Evolutionary conservation across 2,888 invertebrate genomes (phyloP), one percentile per base, ranked within the genome.

Genomic region (Leucophora obtusa): DNA sequence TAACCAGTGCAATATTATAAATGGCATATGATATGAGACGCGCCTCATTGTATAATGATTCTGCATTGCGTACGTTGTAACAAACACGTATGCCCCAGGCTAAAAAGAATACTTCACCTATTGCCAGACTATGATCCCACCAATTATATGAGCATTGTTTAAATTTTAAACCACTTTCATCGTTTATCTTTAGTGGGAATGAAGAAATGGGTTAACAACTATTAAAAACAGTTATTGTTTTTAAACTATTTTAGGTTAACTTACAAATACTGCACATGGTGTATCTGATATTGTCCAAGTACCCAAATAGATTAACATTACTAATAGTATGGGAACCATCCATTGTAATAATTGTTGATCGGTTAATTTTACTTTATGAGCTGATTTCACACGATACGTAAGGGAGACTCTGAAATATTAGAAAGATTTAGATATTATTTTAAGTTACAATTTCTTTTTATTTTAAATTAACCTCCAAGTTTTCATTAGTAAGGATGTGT

Each of bases 121-220:
- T 96, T 58, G 96, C 96, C 88, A 97, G 92, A 89, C 96, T 96
- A 90, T 97, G 97, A 92, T 96, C 96, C 97, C 97, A 98, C 96
- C 97, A 97, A 87, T 96, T 96, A 90, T 95, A 96, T 38, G 94
- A 93, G 90, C 98, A 98, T 87, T 96, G 96, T 87, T 95, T 96
- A 91, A 97, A 97, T 89, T 95, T 95, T 80, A 97, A 92, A 68
- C 94, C 94, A 84, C 92, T 91, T 84, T 94, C 93, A 87, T 96
- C 96, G 75, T 93, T 92, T 84, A 96, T 96, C 92, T 93, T 28
- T 83, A 6, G 62, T 70, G 2, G 11, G 38, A 11, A 11, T 14
- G 11, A 38, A 38, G 11, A 38, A 11, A 38, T 0, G 15, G n/a
- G 43, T n/a, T n/a, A 47, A 47, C 6, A 47, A 38, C 6, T 6